Base-by-base conservation (phyloP, 2,113 vertebrate genomes). In the Corvus moneduloides region DNA sequence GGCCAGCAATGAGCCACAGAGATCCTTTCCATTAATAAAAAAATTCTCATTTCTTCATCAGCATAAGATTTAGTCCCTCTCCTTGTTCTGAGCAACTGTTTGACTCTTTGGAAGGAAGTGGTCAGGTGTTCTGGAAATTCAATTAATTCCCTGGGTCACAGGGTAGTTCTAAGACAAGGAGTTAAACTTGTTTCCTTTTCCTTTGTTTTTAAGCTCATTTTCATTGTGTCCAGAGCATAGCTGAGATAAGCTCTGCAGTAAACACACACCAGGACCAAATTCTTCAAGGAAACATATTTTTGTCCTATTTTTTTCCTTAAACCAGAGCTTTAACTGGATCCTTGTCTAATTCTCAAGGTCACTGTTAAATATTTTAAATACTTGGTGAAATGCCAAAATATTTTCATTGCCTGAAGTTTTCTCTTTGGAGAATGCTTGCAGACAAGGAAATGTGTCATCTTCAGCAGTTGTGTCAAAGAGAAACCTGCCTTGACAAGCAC, bases 331-430 rank as follows among this genome's bases (percentile, higher is more conserved):
- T 69, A 59, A 91, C 35, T 80, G 80, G 52, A 81, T 82, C 73
- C 54, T 87, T 59, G 71, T 77, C 1, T 74, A 61, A 85, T 74
- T 89, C 94, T 96, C 72, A 89, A 96, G 90, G 90, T 93, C 95
- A 69, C 56, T 95, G 93, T 91, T 72, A 96, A 96, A 94, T 97
- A 81, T 88, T 95, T 95, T 55, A 87, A 87, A 97, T 97, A 96
- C 74, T 97, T 97, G 96, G 92, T 93, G 19, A 52, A 33, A 48
- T 67, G 94, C 97, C 93, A 96, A 86, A 68, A 35, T 92, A 21
- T 96, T 97, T 96, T 84, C 87, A 72, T 75, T 86, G 93, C 90
- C 49, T 90, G 90, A 24, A 51, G 87, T 94, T 86, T 89, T 84
- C 48, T 71, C 90, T 73, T 81, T 41, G 41, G 87, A 94, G 94